Evolutionary conservation across 2,888 invertebrate genomes (phyloP).

Genomic region (Epiblema foenella): DNA sequence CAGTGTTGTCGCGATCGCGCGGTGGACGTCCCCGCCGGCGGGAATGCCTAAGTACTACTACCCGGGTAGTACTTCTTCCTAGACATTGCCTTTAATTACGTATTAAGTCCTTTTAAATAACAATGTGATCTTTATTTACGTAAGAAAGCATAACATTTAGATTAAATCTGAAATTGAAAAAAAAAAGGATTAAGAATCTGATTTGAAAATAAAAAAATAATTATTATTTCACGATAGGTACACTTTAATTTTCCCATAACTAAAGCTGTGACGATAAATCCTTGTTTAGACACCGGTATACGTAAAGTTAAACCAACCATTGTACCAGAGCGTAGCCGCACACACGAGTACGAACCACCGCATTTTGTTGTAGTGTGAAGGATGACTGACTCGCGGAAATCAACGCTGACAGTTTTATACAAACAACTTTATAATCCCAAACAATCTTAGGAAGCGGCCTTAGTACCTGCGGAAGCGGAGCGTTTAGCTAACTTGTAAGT

Average conservation of each 20-base stretch:
- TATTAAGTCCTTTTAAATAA: too few species aligned
- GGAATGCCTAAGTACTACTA: too few species aligned
- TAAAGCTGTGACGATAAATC: neutral
- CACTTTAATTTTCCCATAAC: neutral
- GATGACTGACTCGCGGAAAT: slow-evolving; percentile 1
- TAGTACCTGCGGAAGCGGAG: neutral
- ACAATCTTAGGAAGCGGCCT: slow-evolving; percentile 1
- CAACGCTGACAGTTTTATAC: slow-evolving; percentile 21
- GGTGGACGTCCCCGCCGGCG: too few species aligned
- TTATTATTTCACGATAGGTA: neutral
- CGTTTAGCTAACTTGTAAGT: neutral
- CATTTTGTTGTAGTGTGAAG: slow-evolving; percentile 15
- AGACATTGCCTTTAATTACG: too few species aligned
- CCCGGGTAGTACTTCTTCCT: too few species aligned
- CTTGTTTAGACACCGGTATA: slow-evolving; percentile 11
- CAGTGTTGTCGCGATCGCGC: too few species aligned
- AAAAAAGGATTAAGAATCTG: too few species aligned
- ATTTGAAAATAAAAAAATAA: too few species aligned
- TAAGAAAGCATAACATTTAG: too few species aligned
- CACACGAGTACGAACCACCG: slow-evolving; percentile 27
- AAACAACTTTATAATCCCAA: slow-evolving; percentile 8
- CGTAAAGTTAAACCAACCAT: slow-evolving; percentile 24
- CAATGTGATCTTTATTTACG: too few species aligned
- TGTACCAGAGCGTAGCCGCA: slow-evolving; percentile 7
- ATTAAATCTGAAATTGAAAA: too few species aligned